Percentiles rank a stretch among this genome's conserved stretches.
Evolutionary conservation across 1,140 invertebrate species (phyloP).

Genomic region (Drosophila jambulina): DNA sequence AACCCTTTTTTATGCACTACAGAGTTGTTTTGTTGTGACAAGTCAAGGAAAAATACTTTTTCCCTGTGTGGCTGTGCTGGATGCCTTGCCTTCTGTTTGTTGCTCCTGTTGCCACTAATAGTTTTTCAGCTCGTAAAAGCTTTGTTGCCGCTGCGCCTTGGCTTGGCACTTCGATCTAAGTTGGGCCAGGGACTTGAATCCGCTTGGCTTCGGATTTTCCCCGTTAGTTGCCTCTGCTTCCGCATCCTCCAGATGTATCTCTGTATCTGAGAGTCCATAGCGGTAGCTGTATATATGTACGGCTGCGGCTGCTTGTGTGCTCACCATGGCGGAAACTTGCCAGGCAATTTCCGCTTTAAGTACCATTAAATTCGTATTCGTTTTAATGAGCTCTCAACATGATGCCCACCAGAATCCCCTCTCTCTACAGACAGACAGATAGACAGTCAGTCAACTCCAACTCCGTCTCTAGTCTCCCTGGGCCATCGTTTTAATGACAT

Average conservation of each 20-base stretch:
- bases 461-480: not conserved
- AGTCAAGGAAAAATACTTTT: not conserved
- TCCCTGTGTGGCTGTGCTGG: slow-evolving; percentile 17
- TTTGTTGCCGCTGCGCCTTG: slow-evolving; percentile 47
- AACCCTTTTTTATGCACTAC: not conserved
- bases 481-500: slow-evolving; percentile 76
- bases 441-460: slow-evolving; percentile 11
- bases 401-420: slow-evolving; percentile 49
- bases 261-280: slow-evolving; percentile 17
- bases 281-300: slow-evolving; percentile 14
- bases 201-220: slow-evolving; percentile 38
- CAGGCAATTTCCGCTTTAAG: slow-evolving; percentile 85
- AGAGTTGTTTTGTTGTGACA: not conserved
- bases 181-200: slow-evolving; percentile 41
- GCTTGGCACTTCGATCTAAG: slow-evolving; percentile 67
- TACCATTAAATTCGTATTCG: slow-evolving; percentile 84
- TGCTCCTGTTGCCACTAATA: slow-evolving; percentile 67
- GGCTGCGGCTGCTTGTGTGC: slow-evolving; percentile 56
- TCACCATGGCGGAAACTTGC: slow-evolving; percentile 75
- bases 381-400: slow-evolving; percentile 85
- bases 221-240: slow-evolving; percentile 22
- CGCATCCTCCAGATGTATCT: slow-evolving; percentile 11
- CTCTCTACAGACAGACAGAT: slow-evolving; percentile 18
- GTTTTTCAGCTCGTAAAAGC: slow-evolving; percentile 78
- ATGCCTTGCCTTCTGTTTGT: slow-evolving; percentile 18